phyloP scores from a whole-genome alignment of 2,888 invertebrate genomes.

The Caenorhabditis sp. region DNA sequence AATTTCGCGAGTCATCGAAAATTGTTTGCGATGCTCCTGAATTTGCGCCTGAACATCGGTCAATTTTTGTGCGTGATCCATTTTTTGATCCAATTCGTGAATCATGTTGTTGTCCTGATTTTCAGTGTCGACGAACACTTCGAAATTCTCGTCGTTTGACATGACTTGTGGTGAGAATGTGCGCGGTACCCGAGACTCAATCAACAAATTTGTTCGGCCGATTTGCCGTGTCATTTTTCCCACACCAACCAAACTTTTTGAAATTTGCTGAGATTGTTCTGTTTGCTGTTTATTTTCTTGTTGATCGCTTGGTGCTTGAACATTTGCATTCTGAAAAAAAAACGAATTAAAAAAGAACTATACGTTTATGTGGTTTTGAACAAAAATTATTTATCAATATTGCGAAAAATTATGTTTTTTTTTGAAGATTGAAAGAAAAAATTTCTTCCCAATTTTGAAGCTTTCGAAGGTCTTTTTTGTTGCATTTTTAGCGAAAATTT shows the following conservation, averaged over 20 bases:
- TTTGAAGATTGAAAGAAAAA: no score
- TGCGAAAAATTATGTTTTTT: no score
- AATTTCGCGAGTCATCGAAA: conserved; percentile 16
- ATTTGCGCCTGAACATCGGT: not conserved
- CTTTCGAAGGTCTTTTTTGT: no score
- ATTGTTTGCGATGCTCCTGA: conserved; percentile 1
- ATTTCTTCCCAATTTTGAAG: no score
- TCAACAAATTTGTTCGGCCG: conserved; percentile 19
- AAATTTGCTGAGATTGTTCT: not conserved
- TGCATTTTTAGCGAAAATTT: no score
- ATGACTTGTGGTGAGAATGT: not conserved
- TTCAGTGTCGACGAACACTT: conserved; percentile 25
- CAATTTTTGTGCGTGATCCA: conserved; percentile 18
- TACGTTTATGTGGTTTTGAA: no score
- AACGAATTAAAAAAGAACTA: not conserved
- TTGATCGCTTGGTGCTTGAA: not conserved
- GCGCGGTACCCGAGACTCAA: not conserved
- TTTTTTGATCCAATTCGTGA: conserved; percentile 23
- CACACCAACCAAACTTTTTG: not conserved
- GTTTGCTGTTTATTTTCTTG: not conserved
- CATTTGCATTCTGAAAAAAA: conserved; percentile 14
- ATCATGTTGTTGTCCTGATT: conserved; percentile 25
- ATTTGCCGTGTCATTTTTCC: conserved; percentile 29
- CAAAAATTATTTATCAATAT: no score
- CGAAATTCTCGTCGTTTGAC: conserved; percentile 19